phyloP scores from a whole-genome alignment of 2,113 vertebrate species.

The Corythoichthys haematopterus region DNA sequence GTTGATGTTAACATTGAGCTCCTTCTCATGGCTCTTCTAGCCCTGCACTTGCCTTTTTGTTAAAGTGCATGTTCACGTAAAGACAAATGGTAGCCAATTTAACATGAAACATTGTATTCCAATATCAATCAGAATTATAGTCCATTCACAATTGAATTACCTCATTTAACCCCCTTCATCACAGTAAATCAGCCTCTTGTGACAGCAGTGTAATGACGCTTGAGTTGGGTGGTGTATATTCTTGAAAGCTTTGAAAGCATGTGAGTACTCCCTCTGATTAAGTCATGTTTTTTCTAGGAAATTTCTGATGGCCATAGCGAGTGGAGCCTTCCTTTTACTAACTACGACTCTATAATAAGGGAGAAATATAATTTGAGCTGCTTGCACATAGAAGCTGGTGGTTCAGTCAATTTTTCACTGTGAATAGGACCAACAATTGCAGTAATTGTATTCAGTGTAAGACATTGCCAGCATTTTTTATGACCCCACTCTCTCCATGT shows the following conservation, averaged over 20 bases:
- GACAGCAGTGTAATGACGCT: conserved; percentile 14
- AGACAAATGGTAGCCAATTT: conserved; percentile 17
- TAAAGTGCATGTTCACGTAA: conserved; percentile 9
- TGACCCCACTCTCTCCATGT: conserved; percentile 4
- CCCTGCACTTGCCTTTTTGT: neutral
- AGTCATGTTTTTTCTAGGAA: conserved; percentile 22
- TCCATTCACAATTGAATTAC: conserved; percentile 6
- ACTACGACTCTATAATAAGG: conserved; percentile 3
- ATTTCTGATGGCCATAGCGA: conserved; percentile 5
- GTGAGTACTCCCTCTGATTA: conserved; percentile 21
- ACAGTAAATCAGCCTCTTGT: conserved; percentile 8
- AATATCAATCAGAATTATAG: conserved; percentile 5
- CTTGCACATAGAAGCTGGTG: conserved; percentile 1
- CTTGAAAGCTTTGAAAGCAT: conserved; percentile 11
- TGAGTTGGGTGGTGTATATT: conserved; percentile 6
- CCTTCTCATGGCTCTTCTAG: conserved; percentile 13
- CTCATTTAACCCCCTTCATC: conserved; percentile 4
- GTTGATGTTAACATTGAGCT: conserved; percentile 24
- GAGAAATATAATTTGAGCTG: neutral
- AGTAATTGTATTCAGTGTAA: neutral
- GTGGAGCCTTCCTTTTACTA: conserved; percentile 22
- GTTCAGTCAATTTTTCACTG: neutral
- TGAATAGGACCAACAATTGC: conserved; percentile 8
- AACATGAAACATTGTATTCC: conserved; percentile 7
- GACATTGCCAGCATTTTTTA: neutral